Evolutionary conservation across 2,113 vertebrate species (phyloP).

Genomic region (Takifugu bimaculatus): DNA sequence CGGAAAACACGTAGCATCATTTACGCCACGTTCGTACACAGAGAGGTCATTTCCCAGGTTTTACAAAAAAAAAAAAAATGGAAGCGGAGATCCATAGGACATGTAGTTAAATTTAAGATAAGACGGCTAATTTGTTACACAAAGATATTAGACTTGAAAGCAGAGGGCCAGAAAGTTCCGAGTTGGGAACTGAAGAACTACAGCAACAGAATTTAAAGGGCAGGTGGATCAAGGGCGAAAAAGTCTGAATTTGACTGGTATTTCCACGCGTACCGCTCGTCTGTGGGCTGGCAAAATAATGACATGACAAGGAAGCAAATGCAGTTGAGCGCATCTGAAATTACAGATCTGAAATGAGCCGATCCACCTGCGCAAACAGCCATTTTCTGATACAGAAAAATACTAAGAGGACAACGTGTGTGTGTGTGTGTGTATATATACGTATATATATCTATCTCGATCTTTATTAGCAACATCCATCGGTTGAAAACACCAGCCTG

Average conservation of each 20-base stretch:
- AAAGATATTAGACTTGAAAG: slow-evolving; percentile 26
- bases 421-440: no score
- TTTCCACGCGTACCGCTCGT: slow-evolving; percentile 13
- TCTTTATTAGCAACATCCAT: slow-evolving; percentile 52
- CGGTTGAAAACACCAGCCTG: slow-evolving; percentile 60
- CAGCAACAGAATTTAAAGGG: slow-evolving; percentile 26
- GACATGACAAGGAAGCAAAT: slow-evolving; percentile 4
- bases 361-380: slow-evolving; percentile 71
- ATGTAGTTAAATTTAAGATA: slow-evolving; percentile 12
- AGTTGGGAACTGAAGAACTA: slow-evolving; percentile 9
- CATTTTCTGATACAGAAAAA: slow-evolving; percentile 84
- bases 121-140: slow-evolving; percentile 21
- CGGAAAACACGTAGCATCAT: not conserved
- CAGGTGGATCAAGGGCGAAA: slow-evolving; percentile 11
- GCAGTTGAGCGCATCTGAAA: slow-evolving; percentile 31
- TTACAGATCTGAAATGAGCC: slow-evolving; percentile 63
- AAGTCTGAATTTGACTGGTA: no score
- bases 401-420: slow-evolving; percentile 62
- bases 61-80: slow-evolving; percentile 8
- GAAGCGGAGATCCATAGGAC: slow-evolving; percentile 21
- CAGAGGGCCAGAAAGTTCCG: slow-evolving; percentile 8
- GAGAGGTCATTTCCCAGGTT: no score
- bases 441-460: slow-evolving; percentile 24
- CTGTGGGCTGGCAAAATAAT: slow-evolving; percentile 1
- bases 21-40: no score